These are phyloP conservation scores for Megalurothrips usitatus DNA, from an alignment of 2,888 invertebrate species.

Conservation along the genomic window DNA sequence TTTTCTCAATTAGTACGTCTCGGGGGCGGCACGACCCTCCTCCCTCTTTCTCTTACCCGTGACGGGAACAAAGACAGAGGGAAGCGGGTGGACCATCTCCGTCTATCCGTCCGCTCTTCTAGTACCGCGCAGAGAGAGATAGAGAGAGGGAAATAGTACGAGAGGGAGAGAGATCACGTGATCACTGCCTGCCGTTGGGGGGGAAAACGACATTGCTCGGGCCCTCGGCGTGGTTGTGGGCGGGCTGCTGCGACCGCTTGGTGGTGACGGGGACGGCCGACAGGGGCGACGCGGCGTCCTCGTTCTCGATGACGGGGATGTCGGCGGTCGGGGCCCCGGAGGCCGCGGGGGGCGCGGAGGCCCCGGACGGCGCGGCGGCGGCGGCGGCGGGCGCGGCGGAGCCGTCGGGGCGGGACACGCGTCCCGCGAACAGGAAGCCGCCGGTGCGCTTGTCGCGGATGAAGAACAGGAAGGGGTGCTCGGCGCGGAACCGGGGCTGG, in stretches of 20 bases:
- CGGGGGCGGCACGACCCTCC: not conserved
- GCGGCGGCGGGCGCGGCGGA: not conserved
- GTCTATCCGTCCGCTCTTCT: not conserved
- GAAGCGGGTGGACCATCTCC: not conserved
- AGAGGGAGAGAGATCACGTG: not conserved
- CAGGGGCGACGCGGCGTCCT: not conserved
- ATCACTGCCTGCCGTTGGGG: not conserved
- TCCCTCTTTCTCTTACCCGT: too few species aligned
- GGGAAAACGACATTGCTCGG: not conserved
- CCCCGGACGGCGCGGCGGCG: not conserved
- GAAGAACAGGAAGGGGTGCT: conserved; percentile 42
- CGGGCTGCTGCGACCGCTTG: not conserved
- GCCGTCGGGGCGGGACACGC: not conserved
- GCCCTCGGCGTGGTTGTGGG: not conserved
- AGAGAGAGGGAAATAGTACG: too few species aligned
- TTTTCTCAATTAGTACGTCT: not conserved
- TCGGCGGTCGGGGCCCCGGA: not conserved
- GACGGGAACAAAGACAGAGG: too few species aligned
- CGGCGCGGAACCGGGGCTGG: conserved; percentile 38
- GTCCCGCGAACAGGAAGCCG: not conserved
- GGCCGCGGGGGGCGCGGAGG: not conserved
- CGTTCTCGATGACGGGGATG: not conserved
- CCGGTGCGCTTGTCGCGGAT: conserved; percentile 36
- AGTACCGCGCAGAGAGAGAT: not conserved
- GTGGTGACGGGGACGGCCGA: not conserved